Base-by-base conservation (phyloP, 2,797 vertebrate genomes). In the Sarcoramphus papa region DNA sequence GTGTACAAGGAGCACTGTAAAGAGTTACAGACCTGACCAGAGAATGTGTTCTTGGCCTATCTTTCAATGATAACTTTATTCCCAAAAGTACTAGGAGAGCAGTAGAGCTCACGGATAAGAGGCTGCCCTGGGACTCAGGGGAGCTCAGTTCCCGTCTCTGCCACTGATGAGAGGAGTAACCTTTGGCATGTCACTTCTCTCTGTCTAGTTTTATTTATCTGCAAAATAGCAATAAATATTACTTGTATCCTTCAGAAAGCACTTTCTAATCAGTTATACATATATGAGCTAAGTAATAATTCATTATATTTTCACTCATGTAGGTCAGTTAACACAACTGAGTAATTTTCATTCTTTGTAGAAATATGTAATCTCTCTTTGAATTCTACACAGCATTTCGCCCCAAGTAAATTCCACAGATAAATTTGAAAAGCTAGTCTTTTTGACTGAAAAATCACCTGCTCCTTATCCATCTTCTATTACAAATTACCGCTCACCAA, bases 401-500 rank as follows among this genome's bases (percentile, higher is more conserved):
- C 23, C 31, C 40, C 6, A 19, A 57, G 10, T 57, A 72, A 63
- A 76, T 72, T 45, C 33, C 22, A 18, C 27, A 45, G 20, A 31
- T 60, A 57, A 90, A 79, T 40, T 68, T 31, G 48, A 73, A 92
- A 84, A 77, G 17, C 7, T 48, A 31, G 7, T 6, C 4, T 45
- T 79, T 88, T 63, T 51, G 23, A 56, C 51, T 80, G 48, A 85
- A 88, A 73, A 91, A 57, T 72, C 76, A 90, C 53, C 68, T 88
- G 79, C 30, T 94, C 16, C 11, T 88, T 60, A 77, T 96, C 69
- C 33, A 50, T 85, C 48, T 88, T 94, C 73, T 96, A 33, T 97
- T 86, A 85, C 60, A 89, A 96, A 94, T 85, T 90, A 43, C 50
- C 12, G 7, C 91, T 96, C 90, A 92, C 85, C 85, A 86, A 73